phyloP scores from a whole-genome alignment of 1,140 invertebrate genomes.

The Steinernema khuongi region DNA sequence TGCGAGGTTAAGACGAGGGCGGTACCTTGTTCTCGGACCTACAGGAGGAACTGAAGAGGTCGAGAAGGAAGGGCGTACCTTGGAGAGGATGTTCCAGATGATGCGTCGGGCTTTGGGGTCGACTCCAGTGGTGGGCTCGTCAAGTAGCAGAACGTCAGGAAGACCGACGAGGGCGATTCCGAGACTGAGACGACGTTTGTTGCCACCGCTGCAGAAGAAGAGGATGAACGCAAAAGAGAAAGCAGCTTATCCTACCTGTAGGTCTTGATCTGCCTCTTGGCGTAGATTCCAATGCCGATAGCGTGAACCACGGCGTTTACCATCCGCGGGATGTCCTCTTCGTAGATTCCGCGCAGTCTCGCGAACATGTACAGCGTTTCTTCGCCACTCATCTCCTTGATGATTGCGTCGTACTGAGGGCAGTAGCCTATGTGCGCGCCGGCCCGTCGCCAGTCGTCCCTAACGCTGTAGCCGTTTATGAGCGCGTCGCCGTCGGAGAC shows the following conservation, averaged over 20 bases:
- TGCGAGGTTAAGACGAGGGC: constrained; percentile 57
- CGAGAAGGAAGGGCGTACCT: constrained; percentile 7
- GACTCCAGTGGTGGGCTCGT: constrained; percentile 61
- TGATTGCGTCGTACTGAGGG: constrained; percentile 71
- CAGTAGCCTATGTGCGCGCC: constrained; percentile 63
- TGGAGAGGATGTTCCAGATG: constrained; percentile 63
- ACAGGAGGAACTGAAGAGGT: not conserved
- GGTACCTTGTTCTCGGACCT: constrained; percentile 43
- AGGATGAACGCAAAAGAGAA: not conserved
- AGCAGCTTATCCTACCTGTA: no score
- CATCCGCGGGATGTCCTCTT: constrained; percentile 32
- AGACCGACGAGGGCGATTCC: constrained; percentile 50
- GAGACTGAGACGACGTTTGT: constrained; percentile 71
- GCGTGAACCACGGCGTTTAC: constrained; percentile 46
- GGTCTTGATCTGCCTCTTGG: constrained; percentile 51
- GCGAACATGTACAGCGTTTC: constrained; percentile 67
- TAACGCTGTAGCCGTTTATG: constrained; percentile 60
- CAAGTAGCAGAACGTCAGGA: constrained; percentile 46
- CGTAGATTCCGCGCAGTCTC: constrained; percentile 43
- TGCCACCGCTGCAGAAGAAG: constrained; percentile 41
- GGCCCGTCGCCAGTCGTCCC: constrained; percentile 41
- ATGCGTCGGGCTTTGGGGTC: constrained; percentile 64
- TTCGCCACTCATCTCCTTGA: constrained; percentile 72
- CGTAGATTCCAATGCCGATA: constrained; percentile 47
- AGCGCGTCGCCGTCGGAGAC: constrained; percentile 67